Base-by-base conservation (phyloP, 1,140 invertebrate species). In the Zaprionus ghesquierei region DNA sequence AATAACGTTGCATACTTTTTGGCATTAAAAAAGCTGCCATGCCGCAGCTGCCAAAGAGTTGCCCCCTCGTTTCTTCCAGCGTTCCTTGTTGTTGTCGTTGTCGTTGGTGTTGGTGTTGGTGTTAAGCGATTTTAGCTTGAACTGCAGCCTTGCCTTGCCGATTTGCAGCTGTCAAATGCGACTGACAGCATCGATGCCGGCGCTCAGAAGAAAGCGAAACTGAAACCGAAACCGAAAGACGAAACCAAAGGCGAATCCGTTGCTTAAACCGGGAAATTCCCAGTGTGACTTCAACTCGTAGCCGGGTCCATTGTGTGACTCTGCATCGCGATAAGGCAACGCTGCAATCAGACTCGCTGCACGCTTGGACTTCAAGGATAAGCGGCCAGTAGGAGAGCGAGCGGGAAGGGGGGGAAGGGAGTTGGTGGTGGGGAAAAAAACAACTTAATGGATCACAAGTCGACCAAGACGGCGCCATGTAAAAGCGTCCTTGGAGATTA, bases 151-250 rank as follows among this genome's bases (percentile, higher is more conserved):
- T 55, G 50, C 59, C n/a, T 27, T 22, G 8, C 25, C 55, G 64
- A 61, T 77, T 77, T 81, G 79, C 75, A 81, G 79, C 79, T 81
- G 79, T 81, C 79, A 70, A 81, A 81, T 75, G 79, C 50, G 58
- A 61, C 75, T 51, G 69, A 78, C 69, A 69, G 62, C 77, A 69
- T 69, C 53, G 27, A 49, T 29, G 29, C 29, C 10, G 33, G 20
- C 38, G 25, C 15, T 22, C 18, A 62, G 56, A 33, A 74, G 50
- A 35, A 75, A 63, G 70, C 82, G 35, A 41, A 41, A 41, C 35
- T 41, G 35, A 41, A 41, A 18, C n/a, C n/a, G 27, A 29, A 29
- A 29, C 27, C 27, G 27, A 5, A 29, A 8, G 5, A n/a, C 9
- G 41, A 10, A 22, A 22, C 41, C 15, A 10, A 44, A 44, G 35